phyloP scores from a whole-genome alignment of 2,113 vertebrate genomes.

The Platichthys flesus region DNA sequence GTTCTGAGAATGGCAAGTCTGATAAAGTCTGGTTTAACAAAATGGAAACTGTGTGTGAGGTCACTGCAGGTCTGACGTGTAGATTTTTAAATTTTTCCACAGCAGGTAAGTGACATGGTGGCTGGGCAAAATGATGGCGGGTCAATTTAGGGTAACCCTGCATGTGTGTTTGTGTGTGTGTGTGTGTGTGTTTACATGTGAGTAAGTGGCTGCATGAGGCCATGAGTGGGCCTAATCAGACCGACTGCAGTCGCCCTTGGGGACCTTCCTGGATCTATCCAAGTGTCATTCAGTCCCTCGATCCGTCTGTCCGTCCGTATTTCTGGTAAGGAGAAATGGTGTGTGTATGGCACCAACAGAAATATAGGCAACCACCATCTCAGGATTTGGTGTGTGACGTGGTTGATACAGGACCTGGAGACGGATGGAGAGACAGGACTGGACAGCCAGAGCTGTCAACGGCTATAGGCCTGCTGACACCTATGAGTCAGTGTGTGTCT shows the following conservation, averaged over 20 bases:
- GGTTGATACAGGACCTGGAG: constrained; percentile 41
- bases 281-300: constrained; percentile 64
- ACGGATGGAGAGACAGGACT: constrained; percentile 48
- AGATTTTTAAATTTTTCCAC: constrained; percentile 17
- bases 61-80: constrained; percentile 18
- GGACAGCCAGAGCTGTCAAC: constrained; percentile 68
- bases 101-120: constrained; percentile 18
- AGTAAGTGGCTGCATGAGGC: constrained; percentile 42
- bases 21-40: constrained; percentile 8
- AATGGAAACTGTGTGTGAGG: constrained; percentile 24
- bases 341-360: constrained; percentile 23
- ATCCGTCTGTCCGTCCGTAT: constrained; percentile 17
- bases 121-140: constrained; percentile 44
- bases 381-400: constrained; percentile 48
- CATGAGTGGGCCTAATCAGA: constrained; percentile 68
- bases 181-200: constrained; percentile 47
- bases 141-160: constrained; percentile 44
- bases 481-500: constrained; percentile 30
- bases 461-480: constrained; percentile 64
- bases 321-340: constrained; percentile 35
- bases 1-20: neutral
- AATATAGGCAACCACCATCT: constrained; percentile 20
- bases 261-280: constrained; percentile 51
- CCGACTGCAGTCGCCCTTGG: constrained; percentile 58
- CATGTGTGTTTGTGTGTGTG: constrained; percentile 16